Evolutionary conservation across 2,888 invertebrate genomes (phyloP).

Genomic region (Cheilosia urbana): DNA sequence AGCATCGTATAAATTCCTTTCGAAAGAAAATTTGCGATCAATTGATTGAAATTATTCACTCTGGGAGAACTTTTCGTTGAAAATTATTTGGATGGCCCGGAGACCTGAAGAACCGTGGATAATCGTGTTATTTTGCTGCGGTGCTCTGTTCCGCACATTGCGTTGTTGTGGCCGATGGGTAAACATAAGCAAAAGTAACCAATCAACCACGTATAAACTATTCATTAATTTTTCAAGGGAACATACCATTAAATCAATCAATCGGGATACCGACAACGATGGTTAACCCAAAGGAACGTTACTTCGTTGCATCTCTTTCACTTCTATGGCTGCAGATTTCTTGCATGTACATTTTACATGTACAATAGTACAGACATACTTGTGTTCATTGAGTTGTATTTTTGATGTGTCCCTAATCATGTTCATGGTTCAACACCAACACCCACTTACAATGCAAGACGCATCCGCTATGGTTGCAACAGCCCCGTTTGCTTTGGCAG

Average conservation of each 20-base stretch:
- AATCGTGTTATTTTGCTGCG: conserved; percentile 49
- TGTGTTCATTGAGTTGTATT: background rate
- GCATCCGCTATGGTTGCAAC: no score
- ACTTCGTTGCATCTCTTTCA: background rate
- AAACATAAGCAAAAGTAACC: conserved; percentile 38
- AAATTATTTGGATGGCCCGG: conserved; percentile 38
- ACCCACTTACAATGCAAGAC: conserved; percentile 9
- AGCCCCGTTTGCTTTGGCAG: no score
- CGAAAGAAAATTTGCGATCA: conserved; percentile 27
- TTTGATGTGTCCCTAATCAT: conserved; percentile 23
- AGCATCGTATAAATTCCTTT: conserved; percentile 1
- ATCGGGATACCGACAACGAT: conserved; percentile 21
- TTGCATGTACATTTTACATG: background rate
- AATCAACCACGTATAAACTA: conserved; percentile 54
- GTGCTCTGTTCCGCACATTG: conserved; percentile 38
- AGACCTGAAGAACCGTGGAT: conserved; percentile 39
- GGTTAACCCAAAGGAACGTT: conserved; percentile 13
- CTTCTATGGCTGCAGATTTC: background rate
- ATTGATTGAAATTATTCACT: conserved; percentile 51
- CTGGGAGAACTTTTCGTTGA: conserved; percentile 14
- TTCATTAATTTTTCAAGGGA: conserved; percentile 34
- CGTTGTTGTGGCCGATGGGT: conserved; percentile 34
- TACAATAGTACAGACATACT: background rate
- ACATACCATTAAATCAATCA: conserved; percentile 53
- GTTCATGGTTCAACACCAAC: conserved; percentile 2